These are phyloP conservation scores for Clavelina lepadiformis DNA, from an alignment of 23 tunicate species.

Conservation along the genomic window DNA sequence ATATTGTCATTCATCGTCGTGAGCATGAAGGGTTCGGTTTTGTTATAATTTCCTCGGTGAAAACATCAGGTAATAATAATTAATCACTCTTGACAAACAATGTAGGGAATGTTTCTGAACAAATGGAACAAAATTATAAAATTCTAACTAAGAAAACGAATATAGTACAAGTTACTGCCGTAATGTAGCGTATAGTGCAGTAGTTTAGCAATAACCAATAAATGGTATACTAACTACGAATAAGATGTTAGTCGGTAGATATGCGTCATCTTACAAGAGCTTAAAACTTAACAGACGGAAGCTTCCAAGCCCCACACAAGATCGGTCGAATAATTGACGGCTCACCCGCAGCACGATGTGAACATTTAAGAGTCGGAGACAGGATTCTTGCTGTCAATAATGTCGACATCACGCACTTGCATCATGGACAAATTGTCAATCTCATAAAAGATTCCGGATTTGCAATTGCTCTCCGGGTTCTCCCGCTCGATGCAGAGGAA, in stretches of 20 bases:
- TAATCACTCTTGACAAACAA: background rate
- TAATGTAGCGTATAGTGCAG: too few species aligned
- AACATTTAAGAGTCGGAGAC: constrained; percentile 73
- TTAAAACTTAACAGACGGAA: too few species aligned
- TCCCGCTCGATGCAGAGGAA: constrained; percentile 34
- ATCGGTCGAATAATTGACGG: constrained; percentile 75
- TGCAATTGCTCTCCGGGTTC: constrained; percentile 46
- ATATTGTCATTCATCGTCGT: constrained; percentile 48
- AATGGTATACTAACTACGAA: too few species aligned
- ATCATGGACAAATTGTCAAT: constrained; percentile 83
- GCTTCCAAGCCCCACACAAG: constrained; percentile 66
- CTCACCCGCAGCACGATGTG: constrained; percentile 89
- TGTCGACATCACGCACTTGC: constrained; percentile 66
- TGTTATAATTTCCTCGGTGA: constrained; percentile 78
- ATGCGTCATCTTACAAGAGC: too few species aligned
- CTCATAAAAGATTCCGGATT: constrained; percentile 79
- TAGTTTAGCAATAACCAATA: too few species aligned
- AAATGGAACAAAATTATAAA: too few species aligned
- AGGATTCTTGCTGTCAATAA: constrained; percentile 77
- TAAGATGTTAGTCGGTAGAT: too few species aligned
- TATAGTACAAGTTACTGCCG: too few species aligned
- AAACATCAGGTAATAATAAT: constrained; percentile 10
- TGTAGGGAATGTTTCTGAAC: too few species aligned
- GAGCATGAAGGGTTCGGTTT: constrained; percentile 96
- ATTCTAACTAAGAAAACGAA: too few species aligned